Base-by-base conservation (phyloP, 2,888 invertebrate species). In the Drosophila diplacantha region DNA sequence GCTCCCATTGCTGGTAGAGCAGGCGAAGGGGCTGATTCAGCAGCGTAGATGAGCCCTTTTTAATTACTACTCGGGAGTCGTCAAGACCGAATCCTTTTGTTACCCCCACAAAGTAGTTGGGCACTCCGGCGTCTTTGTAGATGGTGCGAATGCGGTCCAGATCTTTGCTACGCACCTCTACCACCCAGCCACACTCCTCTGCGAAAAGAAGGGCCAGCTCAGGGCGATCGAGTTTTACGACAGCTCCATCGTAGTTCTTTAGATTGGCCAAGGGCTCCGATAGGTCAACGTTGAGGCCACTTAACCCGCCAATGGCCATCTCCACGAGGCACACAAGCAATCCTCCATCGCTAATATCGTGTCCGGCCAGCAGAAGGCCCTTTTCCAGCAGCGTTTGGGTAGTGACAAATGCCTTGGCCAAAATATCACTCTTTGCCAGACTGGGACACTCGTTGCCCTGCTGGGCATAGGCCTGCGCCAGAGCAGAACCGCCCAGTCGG, bases 311-410 rank as follows among this genome's bases (percentile, higher is more conserved):
- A 85, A 99, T 96, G n/a, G 95, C 94, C 98, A 99, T 98, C 89
- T 99, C 99, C 61, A 99, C 85, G 0, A 96, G 87, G 75, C 96
- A 95, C 0, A 95, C 95, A 39, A 99, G 90, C 32, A 99, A 90
- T 31, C 99, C 99, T 22, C 99, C 99, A 89, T 99, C 99, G 85
- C 98, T 98, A 6, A 99, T 91, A 87, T 99, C 99, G 87, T 99
- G 99, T 0, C 98, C 98, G 6, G 98, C 91, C 34, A 93, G 73
- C 2, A 89, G 53, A 55, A 84, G 76, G 0, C 74, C 74, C 35
- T 83, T 93, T 89, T 91, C 91, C 41, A 98, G 91, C n/a, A 98
- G 89, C 69, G 91, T 89, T 88, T 99, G 99, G 0, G 96, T 96
- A 5, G 92, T 91, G 61, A 92, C 91, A 86, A 99, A 99, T 1